Base-by-base conservation (phyloP, 2,797 vertebrate genomes). In the Oceanodroma leucorhoa region DNA sequence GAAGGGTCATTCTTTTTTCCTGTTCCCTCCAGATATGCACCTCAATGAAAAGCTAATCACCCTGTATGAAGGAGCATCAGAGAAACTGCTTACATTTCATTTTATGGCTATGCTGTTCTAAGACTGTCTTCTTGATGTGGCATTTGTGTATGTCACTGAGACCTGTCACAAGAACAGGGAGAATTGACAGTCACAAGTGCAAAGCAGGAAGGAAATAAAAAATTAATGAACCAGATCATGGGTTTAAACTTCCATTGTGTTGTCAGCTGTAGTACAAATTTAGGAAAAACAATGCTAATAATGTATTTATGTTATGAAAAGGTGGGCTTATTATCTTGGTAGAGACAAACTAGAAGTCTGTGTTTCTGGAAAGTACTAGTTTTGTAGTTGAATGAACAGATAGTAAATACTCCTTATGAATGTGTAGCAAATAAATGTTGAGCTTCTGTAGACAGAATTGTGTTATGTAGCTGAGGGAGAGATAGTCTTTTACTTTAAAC, bases 151-250 rank as follows among this genome's bases (percentile, higher is more conserved):
- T 38, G 32, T 64, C 19, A 78, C 34, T 71, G 87, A 82, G 50
- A 89, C 21, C 38, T 87, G 46, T 92, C 88, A 82, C 34, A 80
- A 89, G 40, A 81, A 62, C 38, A 45, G 34, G 60, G 41, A 83
- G 71, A 84, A 77, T 51, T 87, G 72, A 92, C 62, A 83, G 77
- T 61, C 91, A 32, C 65, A 94, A 94, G 69, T 54, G 40, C 73
- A 95, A 90, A 91, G 54, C 45, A 94, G 94, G 79, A 57, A 97
- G 65, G 60, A 94, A 82, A 95, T 94, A 89, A 95, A 95, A 96
- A 93, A 90, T 65, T 93, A 75, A 95, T 92, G 92, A 85, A 73
- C 54, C 62, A 92, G 89, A 90, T 94, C 77, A 96, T 94, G 91
- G 84, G 65, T 95, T 97, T 91, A 75, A 96, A 93, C 51, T 83